Evolutionary conservation across 2,888 invertebrate genomes (phyloP).

Genomic region (Hydriomena furcata): DNA sequence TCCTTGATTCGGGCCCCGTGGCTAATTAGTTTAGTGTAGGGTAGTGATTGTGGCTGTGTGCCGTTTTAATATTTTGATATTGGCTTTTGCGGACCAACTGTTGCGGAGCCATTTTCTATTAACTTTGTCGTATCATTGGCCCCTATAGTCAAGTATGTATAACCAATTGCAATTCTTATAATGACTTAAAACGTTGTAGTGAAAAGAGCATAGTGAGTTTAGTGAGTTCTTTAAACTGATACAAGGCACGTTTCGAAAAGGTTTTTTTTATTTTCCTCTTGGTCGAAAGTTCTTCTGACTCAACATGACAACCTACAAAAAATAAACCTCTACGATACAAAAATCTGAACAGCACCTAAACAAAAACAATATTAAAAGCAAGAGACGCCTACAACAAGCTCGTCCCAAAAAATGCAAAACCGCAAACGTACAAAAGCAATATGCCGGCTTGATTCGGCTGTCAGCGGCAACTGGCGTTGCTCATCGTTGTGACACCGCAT

Average conservation of each 20-base stretch:
- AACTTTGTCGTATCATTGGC: conserved; percentile 2
- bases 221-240: no score
- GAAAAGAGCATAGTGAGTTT: no score
- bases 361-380: neutral
- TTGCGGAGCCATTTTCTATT: conserved; percentile 12
- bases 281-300: no score
- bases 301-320: no score
- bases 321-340: no score
- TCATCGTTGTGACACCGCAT: conserved; percentile 16
- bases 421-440: conserved; percentile 12
- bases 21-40: conserved; percentile 71
- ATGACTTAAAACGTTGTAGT: no score
- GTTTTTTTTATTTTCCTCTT: no score
- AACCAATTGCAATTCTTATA: no score
- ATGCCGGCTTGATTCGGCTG: conserved; percentile 18
- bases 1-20: conserved; percentile 66
- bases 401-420: conserved; percentile 9
- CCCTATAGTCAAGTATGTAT: neutral
- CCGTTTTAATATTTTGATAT: conserved; percentile 39
- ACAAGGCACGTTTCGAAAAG: no score
- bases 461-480: conserved; percentile 8
- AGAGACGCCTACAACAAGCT: neutral
- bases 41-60: conserved; percentile 51
- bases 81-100: conserved; percentile 38
- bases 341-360: neutral